Evolutionary conservation across 1,140 invertebrate species (phyloP), one percentile per base, ranked within the genome.

Genomic region (Zaprionus tsacasi): DNA sequence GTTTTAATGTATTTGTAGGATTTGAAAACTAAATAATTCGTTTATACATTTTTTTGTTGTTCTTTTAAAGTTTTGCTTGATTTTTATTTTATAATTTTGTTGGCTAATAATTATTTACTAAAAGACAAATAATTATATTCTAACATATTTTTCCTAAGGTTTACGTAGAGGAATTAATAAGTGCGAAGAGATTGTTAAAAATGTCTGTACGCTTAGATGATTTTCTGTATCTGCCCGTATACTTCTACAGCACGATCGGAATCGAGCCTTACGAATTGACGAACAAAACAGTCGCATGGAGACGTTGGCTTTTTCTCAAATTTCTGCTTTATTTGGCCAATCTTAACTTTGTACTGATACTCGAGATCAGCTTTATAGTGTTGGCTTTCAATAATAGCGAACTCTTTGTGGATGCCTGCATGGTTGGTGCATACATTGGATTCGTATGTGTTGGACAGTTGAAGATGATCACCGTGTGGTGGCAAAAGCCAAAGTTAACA

Each of bases 401-500:
- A 8, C 64, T 79, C 48, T 89, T 89, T 6, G 17, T 89, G 4
- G 77, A 89, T 2, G 75, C 77, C 52, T 86, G 73, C 15, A 80
- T 82, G 76, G 77, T 79, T 6, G 57, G 81, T 43, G 60, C 72
- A 7, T 91, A 89, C 35, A 77, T 86, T 7, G 88, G 71, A n/a
- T 91, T 86, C 25, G 61, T 78, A 0, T 12, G 58, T 12, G 79
- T 88, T 1, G 89, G 81, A 0, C 55, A 69, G 6, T 33, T 79
- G 0, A 91, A 91, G 71, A 79, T 91, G 38, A n/a, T 69, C 1
- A 79, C 67, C 7, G 76, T 91, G 13, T 67, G 72, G 25, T 35
- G 38, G 25, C 74, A 76, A 17, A 76, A 77, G n/a, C 8, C 38
- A 0, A 64, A 63, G 13, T 10, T 91, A 27, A 77, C 55, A 0